Base-by-base conservation (phyloP, 2,797 vertebrate genomes). In the Lepus townsendii region DNA sequence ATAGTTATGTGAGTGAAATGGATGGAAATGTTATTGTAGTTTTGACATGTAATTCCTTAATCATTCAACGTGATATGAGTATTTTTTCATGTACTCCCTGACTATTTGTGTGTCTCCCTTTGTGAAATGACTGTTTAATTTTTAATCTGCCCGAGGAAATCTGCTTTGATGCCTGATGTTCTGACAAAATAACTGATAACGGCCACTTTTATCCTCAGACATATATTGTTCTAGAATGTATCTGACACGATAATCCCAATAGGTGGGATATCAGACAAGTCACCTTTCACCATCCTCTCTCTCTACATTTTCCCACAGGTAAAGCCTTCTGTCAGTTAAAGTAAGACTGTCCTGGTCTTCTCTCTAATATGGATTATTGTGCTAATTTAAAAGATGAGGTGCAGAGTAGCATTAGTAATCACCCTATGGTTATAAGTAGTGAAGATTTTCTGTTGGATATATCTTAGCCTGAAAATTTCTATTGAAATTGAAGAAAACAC, bases 261-360 rank as follows among this genome's bases (percentile, higher is more conserved):
- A 54, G 7, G 77, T 88, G 4, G 1, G 3, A 77, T 71, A 65
- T 42, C n/a, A 62, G 69, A 47, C 42, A 47, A 78, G 77, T 47
- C 38, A 87, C 11, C 4, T 78, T 90, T 72, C 30, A 38, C 2
- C 47, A 27, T 60, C 52, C 22, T 12, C 11, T 72, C 35, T 26
- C 35, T 63, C 9, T 82, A 2, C 1, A n/a, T 77, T 16, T 16
- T 14, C 9, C 20, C 54, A 62, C 83, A 87, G 4, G 17, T 63
- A 42, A 90, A 78, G n/a, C 42, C 42, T 66, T 78, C 14, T 78
- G n/a, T 1, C 11, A n/a, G 66, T 82, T 89, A 92, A 82, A 93
- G n/a, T 80, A 47, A 83, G 26, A 69, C 11, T 50, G 3, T n/a
- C 60, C 80, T 71, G 2, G 17, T 16, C 11, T 78, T 2, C 62